phyloP scores from a whole-genome alignment of 2,113 vertebrate species.

The Pteropus alecto region DNA sequence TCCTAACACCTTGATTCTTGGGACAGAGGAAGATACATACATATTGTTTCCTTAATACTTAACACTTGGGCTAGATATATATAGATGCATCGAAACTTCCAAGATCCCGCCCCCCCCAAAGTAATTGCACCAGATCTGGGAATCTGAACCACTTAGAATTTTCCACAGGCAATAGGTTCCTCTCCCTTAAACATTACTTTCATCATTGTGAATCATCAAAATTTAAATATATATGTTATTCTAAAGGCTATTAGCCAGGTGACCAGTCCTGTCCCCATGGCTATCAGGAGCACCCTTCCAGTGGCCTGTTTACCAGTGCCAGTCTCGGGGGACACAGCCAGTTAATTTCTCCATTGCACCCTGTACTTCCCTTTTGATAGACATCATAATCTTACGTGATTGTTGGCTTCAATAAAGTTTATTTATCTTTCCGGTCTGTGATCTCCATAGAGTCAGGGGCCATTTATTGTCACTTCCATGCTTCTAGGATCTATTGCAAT shows the following conservation, averaged over 20 bases:
- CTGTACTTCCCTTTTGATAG: neutral
- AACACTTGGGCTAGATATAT: neutral
- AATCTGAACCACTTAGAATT: neutral
- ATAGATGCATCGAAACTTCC: neutral
- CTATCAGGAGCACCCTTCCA: neutral
- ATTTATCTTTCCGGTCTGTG: fast-evolving
- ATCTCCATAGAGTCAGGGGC: neutral
- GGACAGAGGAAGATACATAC: neutral
- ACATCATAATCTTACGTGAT: fast-evolving
- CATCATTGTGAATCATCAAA: neutral
- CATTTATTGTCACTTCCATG: fast-evolving
- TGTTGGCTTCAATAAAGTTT: neutral
- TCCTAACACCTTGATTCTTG: neutral
- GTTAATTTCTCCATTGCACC: neutral
- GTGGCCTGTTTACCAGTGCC: neutral
- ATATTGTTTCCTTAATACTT: neutral
- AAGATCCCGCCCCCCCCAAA: no score
- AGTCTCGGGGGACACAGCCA: neutral
- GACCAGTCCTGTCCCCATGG: neutral
- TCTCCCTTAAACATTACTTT: neutral
- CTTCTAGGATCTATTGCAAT: no score
- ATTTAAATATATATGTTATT: neutral
- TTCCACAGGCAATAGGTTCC: neutral
- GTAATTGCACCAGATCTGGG: neutral
- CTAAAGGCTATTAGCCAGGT: neutral